Evolutionary conservation across 2,888 invertebrate genomes (phyloP), one percentile per base, ranked within the genome.

Genomic region (Nebria brevicollis): DNA sequence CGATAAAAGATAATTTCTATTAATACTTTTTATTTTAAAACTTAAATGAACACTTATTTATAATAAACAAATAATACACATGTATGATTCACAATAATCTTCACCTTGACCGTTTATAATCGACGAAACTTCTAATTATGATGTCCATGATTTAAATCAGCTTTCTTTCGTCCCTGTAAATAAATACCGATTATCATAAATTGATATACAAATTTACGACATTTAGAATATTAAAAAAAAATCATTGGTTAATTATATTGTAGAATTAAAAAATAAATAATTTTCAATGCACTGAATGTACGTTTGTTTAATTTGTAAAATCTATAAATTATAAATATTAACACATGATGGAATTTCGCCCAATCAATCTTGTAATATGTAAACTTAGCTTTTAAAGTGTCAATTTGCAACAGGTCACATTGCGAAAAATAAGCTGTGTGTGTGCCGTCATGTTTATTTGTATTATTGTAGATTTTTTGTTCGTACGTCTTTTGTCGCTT

Each of bases 111-210:
- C 34, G 34, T 34, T 34, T 11, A 54, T 2, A 54, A 7, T 54
- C 2, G 1, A 54, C 13, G 20, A 5, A 72, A 43, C 15, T 64
- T 80, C 72, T 84, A 85, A 82, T 85, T 84, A 75, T 85, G 86
- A 82, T 85, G 86, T 77, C 85, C 84, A 77, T 85, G 86, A 83
- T 86, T 87, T 86, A 88, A 83, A 87, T 88, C 88, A 88, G 88
- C 84, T 88, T 85, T 84, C 88, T 86, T 85, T 87, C 88, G 82
- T 83, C 86, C 86, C 88, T 89, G 86, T 77, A 88, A 87, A 85
- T 82, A 85, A 81, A 83, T 77, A 70, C 7, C 5, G 10, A 7
- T 43, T 43, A 54, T 8, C 2, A 11, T 54, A 54, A 54, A 8
- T 20, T 20, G 20, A 20, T 20, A 20, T 20, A 20, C 20, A 20